Evolutionary conservation across 2,113 vertebrate species (phyloP).

Genomic region (Galbula dea): DNA sequence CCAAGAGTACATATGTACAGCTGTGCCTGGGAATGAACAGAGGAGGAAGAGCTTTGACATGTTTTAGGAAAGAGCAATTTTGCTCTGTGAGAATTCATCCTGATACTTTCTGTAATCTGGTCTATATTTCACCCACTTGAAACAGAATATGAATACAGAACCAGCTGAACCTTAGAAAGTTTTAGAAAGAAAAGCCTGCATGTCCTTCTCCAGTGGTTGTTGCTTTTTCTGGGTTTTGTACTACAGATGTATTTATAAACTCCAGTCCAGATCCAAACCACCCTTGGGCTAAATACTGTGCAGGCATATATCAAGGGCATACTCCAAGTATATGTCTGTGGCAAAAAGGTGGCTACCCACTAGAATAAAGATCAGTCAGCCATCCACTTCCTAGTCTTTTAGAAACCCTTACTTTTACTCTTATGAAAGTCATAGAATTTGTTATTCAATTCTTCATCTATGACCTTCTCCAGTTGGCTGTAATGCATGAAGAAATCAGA

Average conservation of each 20-base stretch:
- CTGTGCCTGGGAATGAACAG: neutral
- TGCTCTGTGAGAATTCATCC: neutral
- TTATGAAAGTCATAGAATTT: neutral
- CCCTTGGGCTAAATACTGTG: neutral
- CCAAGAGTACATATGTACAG: neutral
- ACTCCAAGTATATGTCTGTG: neutral
- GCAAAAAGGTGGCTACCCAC: neutral
- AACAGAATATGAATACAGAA: neutral
- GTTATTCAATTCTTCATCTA: neutral
- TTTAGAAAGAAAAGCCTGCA: neutral
- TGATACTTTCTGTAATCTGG: neutral
- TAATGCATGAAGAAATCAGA: neutral
- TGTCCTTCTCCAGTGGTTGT: neutral
- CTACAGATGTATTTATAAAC: neutral
- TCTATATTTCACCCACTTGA: neutral
- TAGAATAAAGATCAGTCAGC: neutral
- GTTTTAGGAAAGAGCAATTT: neutral
- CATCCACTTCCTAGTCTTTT: neutral
- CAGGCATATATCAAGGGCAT: neutral
- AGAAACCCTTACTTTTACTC: neutral
- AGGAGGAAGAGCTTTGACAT: neutral
- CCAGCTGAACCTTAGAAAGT: neutral
- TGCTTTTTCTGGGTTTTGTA: neutral
- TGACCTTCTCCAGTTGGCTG: neutral
- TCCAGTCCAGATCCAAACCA: neutral